phyloP scores from a whole-genome alignment of 2,113 vertebrate species.

The Phrynosoma platyrhinos region DNA sequence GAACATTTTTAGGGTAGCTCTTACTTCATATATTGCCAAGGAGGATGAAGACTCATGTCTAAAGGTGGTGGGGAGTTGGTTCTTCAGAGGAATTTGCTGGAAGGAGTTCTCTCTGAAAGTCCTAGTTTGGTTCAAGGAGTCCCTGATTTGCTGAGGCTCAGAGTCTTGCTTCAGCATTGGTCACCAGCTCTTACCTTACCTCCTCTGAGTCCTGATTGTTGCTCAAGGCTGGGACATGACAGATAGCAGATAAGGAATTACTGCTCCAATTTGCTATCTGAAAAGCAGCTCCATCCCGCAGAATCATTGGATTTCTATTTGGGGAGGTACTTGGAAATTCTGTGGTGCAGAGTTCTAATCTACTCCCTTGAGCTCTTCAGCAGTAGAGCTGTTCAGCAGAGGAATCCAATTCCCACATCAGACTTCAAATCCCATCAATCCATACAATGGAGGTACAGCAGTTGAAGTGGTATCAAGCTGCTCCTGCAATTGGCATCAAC shows the following conservation, averaged over 20 bases:
- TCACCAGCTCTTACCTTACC: no score
- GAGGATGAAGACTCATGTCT: background rate
- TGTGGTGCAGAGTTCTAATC: no score
- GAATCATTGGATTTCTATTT: no score
- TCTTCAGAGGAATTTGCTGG: background rate
- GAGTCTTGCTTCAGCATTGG: background rate
- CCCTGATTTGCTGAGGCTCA: background rate
- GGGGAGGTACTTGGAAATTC: no score
- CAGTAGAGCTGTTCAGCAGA: no score
- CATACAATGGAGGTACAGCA: no score
- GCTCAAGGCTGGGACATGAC: background rate
- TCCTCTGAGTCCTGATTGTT: background rate
- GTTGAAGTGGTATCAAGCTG: no score
- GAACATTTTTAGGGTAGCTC: background rate
- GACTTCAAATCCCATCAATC: no score
- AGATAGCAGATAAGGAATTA: background rate
- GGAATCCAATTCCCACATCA: no score
- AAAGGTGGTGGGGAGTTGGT: background rate
- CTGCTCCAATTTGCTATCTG: background rate
- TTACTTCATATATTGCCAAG: no score
- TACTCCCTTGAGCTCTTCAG: no score
- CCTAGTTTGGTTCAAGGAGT: background rate
- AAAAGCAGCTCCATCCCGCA: background rate
- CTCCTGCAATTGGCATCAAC: no score
- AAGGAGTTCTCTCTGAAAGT: background rate